Evolutionary conservation across 2,888 invertebrate species (phyloP).

Genomic region (Kuschelorhynchus macadamiae): DNA sequence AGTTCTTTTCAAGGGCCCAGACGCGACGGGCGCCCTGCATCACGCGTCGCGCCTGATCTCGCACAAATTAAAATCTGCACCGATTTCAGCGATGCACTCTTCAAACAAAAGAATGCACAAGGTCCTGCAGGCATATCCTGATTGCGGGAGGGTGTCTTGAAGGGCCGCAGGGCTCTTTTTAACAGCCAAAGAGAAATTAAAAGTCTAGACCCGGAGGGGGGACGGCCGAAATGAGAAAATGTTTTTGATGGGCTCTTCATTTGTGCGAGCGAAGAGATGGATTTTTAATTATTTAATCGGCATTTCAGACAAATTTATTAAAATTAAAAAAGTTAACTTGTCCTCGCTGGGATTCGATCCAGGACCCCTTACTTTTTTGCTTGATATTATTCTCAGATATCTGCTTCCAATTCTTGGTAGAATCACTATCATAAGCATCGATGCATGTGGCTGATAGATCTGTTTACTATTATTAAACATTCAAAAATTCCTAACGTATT

Average conservation of each 20-base stretch:
- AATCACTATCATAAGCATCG: too few species aligned
- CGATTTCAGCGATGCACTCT: constrained; percentile 46
- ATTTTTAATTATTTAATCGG: not conserved
- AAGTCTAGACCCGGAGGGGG: constrained; percentile 24
- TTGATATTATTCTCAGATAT: too few species aligned
- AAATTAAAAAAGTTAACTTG: too few species aligned
- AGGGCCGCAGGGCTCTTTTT: constrained; percentile 32
- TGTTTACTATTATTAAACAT: too few species aligned
- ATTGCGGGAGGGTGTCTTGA: constrained; percentile 47
- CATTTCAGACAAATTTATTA: too few species aligned
- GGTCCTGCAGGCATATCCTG: constrained; percentile 47
- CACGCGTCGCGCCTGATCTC: constrained; percentile 37
- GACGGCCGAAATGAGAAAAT: constrained; percentile 18
- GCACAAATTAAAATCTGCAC: constrained; percentile 48
- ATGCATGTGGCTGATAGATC: too few species aligned
- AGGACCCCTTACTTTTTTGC: too few species aligned
- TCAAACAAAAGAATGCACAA: constrained; percentile 49
- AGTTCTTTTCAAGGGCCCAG: not conserved
- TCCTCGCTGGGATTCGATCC: too few species aligned
- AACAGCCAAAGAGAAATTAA: constrained; percentile 14
- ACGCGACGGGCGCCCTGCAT: not conserved
- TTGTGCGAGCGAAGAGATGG: not conserved
- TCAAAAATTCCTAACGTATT: too few species aligned
- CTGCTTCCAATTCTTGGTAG: too few species aligned
- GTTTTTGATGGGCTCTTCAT: constrained; percentile 17